Conservation (phyloP, 2,113 vertebrate species). For the Rhinolophus ferrumequinum region DNA sequence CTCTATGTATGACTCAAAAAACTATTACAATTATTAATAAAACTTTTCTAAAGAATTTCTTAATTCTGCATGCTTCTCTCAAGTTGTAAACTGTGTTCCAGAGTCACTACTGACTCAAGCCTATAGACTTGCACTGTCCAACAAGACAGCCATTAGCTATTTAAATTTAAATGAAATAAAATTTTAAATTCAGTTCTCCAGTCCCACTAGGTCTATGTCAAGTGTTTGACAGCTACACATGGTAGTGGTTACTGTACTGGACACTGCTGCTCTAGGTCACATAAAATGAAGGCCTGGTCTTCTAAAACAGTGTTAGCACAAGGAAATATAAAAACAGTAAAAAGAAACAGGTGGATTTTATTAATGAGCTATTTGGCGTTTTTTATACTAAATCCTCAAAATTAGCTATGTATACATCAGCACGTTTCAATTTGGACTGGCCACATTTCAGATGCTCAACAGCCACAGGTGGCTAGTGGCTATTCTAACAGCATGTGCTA, state of each 20-base stretch:
- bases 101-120: background rate
- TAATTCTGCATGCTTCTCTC: background rate
- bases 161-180: conserved; percentile 23
- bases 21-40: background rate
- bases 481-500: background rate
- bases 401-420: background rate
- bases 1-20: conserved; percentile 1
- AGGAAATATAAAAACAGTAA: background rate
- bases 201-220: background rate
- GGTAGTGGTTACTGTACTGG: background rate
- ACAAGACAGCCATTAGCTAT: background rate
- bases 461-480: no score
- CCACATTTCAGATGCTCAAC: background rate
- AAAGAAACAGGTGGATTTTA: background rate
- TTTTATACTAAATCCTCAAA: background rate
- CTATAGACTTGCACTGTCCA: background rate
- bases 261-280: background rate
- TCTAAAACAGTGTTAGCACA: background rate
- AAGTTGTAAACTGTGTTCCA: background rate
- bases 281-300: background rate
- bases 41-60: background rate
- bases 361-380: background rate
- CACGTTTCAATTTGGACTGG: background rate
- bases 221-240: background rate
- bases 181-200: background rate